These are phyloP conservation scores for Cygnus atratus DNA, from an alignment of 2,113 vertebrate species.

Conservation along the genomic window DNA sequence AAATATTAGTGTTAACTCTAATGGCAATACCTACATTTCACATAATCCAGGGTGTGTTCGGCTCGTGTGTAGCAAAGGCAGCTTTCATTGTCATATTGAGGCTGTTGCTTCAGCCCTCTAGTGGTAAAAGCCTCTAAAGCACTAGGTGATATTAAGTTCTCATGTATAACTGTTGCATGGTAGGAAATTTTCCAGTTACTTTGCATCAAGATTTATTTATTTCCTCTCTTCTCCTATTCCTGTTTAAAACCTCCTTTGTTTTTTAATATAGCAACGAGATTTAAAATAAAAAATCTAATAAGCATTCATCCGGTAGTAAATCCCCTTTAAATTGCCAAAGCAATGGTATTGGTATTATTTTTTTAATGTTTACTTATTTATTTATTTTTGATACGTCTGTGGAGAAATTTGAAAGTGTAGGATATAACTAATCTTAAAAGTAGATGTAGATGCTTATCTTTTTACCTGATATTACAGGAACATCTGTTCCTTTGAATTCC, in stretches of 20 bases:
- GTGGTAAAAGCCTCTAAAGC: neutral
- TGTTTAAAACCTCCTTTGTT: neutral
- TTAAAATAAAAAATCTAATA: neutral
- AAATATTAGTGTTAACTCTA: no score
- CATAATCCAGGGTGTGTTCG: neutral
- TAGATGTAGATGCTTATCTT: neutral
- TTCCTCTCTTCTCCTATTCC: neutral
- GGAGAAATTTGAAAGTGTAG: neutral
- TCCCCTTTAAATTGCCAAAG: neutral
- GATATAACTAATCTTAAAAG: neutral
- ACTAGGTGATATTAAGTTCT: neutral
- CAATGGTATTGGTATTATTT: fast-evolving
- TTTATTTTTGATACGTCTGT: neutral
- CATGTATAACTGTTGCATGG: neutral
- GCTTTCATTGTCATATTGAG: fast-evolving
- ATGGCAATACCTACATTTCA: no score
- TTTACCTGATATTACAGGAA: neutral
- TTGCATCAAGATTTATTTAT: neutral
- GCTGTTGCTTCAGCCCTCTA: neutral
- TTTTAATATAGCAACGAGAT: neutral
- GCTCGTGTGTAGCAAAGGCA: fast-evolving
- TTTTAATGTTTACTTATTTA: neutral
- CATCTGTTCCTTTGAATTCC: conserved; percentile 43
- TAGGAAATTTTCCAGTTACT: neutral
- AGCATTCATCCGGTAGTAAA: neutral